phyloP scores from a whole-genome alignment of 2,797 vertebrate species.

The Botia kubotai region DNA sequence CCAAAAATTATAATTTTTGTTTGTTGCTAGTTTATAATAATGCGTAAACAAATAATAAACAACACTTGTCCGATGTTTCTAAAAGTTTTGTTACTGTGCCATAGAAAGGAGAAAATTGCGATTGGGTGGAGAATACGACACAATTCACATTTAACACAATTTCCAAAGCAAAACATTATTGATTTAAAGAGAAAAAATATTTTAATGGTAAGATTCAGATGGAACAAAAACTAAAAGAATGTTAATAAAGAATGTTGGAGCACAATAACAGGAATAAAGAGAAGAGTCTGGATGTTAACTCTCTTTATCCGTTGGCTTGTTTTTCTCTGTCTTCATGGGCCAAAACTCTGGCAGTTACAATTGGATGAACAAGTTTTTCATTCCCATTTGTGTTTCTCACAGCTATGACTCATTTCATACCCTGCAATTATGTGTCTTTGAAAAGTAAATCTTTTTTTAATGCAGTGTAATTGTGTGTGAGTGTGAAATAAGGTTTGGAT shows the following conservation, averaged over 20 bases:
- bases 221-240: conserved; percentile 51
- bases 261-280: conserved; percentile 59
- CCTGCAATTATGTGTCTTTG: conserved; percentile 71
- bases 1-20: too few species aligned
- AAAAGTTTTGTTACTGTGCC: conserved; percentile 46
- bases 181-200: conserved; percentile 20
- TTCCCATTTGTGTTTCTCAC: conserved; percentile 64
- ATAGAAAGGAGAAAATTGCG: conserved; percentile 52
- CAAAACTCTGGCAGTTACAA: conserved; percentile 73
- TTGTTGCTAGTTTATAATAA: too few species aligned
- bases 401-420: conserved; percentile 72
- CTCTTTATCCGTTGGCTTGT: conserved; percentile 53
- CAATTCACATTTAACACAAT: conserved; percentile 52
- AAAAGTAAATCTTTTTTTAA: conserved; percentile 67
- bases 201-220: conserved; percentile 43
- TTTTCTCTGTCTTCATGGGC: conserved; percentile 62
- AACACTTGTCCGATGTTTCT: too few species aligned
- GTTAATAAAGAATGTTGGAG: conserved; percentile 30
- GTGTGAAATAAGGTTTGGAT: conserved; percentile 59
- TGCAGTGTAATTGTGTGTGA: conserved; percentile 72
- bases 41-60: too few species aligned
- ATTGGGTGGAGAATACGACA: conserved; percentile 39
- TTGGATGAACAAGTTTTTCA: conserved; percentile 75
- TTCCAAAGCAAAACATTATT: conserved; percentile 16
- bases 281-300: conserved; percentile 67